Base-by-base conservation (phyloP, 2,113 vertebrate species). In the Fukomys damarensis region DNA sequence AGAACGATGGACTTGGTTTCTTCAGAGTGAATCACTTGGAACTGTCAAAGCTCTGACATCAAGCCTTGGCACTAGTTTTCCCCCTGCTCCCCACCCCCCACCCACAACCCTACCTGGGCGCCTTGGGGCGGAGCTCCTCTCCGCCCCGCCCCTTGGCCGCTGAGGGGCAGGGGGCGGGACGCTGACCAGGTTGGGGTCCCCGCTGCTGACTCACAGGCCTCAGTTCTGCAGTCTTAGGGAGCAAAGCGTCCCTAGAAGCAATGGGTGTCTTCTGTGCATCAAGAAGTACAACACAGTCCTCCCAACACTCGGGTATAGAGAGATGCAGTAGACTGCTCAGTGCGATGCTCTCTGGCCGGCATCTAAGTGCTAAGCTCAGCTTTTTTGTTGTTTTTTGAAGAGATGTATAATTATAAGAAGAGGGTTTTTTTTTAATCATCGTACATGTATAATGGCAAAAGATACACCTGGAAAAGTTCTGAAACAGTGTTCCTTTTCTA, bases 351-450 rank as follows among this genome's bases (percentile, higher is more conserved):
- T 65, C n/a, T 82, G 52, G 63, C 89, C 7, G 12, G 76, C 86
- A 74, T 97, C 97, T 38, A 59, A 93, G 86, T 80, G 94, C 86
- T 93, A 92, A 96, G 94, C 89, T 96, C 79, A 93, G 74, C n/a
- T 88, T 85, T 90, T 88, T 77, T 77, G n/a, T 22, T 68, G 54
- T 20, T 81, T 89, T 86, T 92, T 87, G 59, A 8, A 58, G 79
- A 92, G 82, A 83, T 94, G 65, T 93, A 92, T 95, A 95, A 93
- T 97, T 97, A 90, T 90, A 95, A 58, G 82, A 77, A 96, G 52
- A 30, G 24, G 35, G 32, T 66, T 68, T 74, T 92, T 95, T 97
- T 95, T 97, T 83, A 96, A n/a, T 94, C 82, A 86, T 92, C 63
- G 76, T 98, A 32, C 74, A 49, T 94, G 89, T 88, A 61, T 95